Percentiles rank a stretch among this genome's conserved stretches.
Conservation (phyloP, 2,113 vertebrate species). For the Trachemys scripta region DNA sequence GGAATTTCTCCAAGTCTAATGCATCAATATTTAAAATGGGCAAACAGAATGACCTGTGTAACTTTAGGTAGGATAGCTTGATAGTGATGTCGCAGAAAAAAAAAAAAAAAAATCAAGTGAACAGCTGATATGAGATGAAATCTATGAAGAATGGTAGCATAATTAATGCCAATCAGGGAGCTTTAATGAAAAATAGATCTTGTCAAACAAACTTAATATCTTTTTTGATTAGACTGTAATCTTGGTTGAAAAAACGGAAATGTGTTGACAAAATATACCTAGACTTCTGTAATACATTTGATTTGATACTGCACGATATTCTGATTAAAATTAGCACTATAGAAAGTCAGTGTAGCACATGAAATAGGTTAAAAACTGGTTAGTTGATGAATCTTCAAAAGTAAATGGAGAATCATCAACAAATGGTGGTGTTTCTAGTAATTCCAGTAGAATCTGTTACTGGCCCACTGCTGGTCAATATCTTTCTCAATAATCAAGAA, state of each 20-base stretch:
- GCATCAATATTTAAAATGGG: slow-evolving; percentile 3
- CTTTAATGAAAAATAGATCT: slow-evolving; percentile 4
- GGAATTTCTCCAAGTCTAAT: neutral
- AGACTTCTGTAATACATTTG: too few species aligned
- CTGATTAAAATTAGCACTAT: too few species aligned
- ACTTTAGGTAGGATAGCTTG: slow-evolving; percentile 8
- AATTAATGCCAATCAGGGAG: accelerated
- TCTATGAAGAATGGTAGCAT: neutral
- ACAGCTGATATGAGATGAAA: neutral
- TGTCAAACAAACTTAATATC: neutral
- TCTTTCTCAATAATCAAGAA: accelerated
- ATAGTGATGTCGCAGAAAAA: neutral
- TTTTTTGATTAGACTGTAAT: neutral
- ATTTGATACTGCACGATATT: too few species aligned
- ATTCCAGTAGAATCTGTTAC: neutral
- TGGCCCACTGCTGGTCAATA: neutral
- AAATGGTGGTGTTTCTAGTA: neutral
- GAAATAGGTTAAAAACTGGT: neutral
- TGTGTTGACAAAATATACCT: too few species aligned
- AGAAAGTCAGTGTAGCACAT: too few species aligned
- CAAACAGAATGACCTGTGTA: slow-evolving; percentile 21
- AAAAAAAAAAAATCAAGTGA: neutral
- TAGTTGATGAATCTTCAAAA: neutral
- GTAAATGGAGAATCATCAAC: neutral
- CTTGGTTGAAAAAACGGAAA: too few species aligned